Base-by-base conservation (phyloP, 2,888 invertebrate species). In the Taenaris catops region DNA sequence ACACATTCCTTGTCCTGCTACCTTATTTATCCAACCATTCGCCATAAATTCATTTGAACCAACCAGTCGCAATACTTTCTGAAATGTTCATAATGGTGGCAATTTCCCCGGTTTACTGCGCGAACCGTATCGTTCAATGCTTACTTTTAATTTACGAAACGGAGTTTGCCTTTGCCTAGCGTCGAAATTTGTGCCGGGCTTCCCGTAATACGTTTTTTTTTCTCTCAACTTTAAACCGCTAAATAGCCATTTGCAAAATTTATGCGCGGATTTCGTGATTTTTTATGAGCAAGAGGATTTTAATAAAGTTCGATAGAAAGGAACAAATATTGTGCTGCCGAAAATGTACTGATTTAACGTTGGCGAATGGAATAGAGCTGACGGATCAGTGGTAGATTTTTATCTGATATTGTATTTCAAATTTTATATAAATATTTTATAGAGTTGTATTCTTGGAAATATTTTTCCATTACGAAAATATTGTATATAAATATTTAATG, bases 31-130 rank as follows among this genome's bases (percentile, higher is more conserved):
- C 18, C 66, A 67, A 1, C 73, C 71, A 29, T 86, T 89, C 0
- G 92, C 91, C 8, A 90, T 52, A 38, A 94, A 88, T 58, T 93
- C 92, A 48, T 79, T 67, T 0, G 65, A 59, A 1, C 86, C 86
- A 17, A 79, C 58, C 49, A 73, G 55, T 56, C 61, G 83, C 14
- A 70, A 69, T 25, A 81, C 51, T 44, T 58, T 63, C 79, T 74
- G 70, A 42, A 69, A 66, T 6, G 34, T n/a, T n/a, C n/a, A n/a
- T n/a, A n/a, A n/a, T n/a, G n/a, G n/a, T n/a, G n/a, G 54, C 53
- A 51, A 58, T 58, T 59, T 51, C 34, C 44, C 41, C 38, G 46
- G 48, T 55, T 53, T 54, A 54, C 53, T 50, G 44, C 49, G 41
- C 54, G 52, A 43, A 59, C 55, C 44, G 53, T 53, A 48, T 62